Evolutionary conservation across 2,113 vertebrate genomes (phyloP), one percentile per base, ranked within the genome.

Genomic region (Myrmophylax atrothorax): DNA sequence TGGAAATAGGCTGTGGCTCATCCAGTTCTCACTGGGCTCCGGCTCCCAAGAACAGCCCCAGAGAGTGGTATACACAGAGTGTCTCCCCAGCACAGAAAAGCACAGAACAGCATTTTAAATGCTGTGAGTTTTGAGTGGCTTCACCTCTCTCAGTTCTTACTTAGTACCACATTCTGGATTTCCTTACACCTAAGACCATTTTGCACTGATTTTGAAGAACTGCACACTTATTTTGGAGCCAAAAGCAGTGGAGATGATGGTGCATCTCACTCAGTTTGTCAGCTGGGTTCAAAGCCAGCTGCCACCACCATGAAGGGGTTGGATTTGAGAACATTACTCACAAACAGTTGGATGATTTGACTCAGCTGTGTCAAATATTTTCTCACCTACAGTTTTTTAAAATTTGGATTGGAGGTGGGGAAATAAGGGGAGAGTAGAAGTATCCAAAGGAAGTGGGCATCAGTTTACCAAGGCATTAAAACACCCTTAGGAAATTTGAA

Each of bases 381-480:
- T 70, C 52, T 98, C 85, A 98, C 98, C 96, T 98, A 97, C 37
- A 96, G 89, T 75, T 98, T 97, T 96, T 98, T 98, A 83, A 98
- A 98, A 92, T 98, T 98, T 95, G 97, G 98, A 44, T 90, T 98
- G 16, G 98, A 98, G 98, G 98, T 98, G 89, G 74, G 49, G 37
- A 90, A 80, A 44, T 52, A 70, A 5, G 35, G 81, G 64, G 22
- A 5, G 5, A 77, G 19, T 9, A 60, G 12, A 18, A 40, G 24
- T 23, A 8, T 6, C n/a, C 46, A 44, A 15, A 35, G 10, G 47
- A 80, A 46, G 9, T 1, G 19, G 38, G 12, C n/a, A 47, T 46
- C 69, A 22, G 18, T 40, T 53, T 52, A 47, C 17, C 8, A 22
- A 44, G 53, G 58, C 35, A n/a, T n/a, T 76, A 37, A 55, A 84